Conservation (phyloP, 2,797 vertebrate species). For the Eurystomus glaucurus region DNA sequence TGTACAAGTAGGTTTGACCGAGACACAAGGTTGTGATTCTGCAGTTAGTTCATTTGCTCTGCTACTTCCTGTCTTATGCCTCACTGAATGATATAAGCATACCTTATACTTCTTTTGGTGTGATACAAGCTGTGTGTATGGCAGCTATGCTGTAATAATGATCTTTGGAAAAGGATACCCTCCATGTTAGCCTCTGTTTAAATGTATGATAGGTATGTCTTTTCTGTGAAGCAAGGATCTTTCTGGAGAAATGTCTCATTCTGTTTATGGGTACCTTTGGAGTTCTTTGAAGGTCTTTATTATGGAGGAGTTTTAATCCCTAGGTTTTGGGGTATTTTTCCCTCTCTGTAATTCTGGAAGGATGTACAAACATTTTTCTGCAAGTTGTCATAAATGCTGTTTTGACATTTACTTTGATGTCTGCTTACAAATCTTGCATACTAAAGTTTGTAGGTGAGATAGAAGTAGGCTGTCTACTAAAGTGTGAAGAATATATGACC, state of each 20-base stretch:
- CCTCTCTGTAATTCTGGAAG: neutral
- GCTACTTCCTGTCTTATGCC: neutral
- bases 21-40: neutral
- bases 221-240: neutral
- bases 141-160: neutral
- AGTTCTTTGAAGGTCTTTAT: neutral
- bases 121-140: neutral
- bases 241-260: neutral
- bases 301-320: neutral
- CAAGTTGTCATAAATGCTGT: neutral
- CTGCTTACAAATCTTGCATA: neutral
- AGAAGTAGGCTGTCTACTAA: neutral
- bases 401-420: neutral
- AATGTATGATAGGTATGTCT: rapidly evolving
- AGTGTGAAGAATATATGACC: neutral
- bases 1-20: neutral
- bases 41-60: neutral
- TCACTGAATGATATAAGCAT: neutral
- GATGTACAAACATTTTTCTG: neutral
- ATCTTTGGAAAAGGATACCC: neutral
- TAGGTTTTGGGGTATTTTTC: rapidly evolving
- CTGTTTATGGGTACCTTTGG: neutral
- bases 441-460: neutral
- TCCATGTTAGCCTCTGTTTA: neutral
- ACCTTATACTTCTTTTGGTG: neutral